A percentile compares a stretch with the other conserved stretches of the same genome.
Evolutionary conservation across 2,113 vertebrate genomes (phyloP).

Genomic region (Nibea coibor): DNA sequence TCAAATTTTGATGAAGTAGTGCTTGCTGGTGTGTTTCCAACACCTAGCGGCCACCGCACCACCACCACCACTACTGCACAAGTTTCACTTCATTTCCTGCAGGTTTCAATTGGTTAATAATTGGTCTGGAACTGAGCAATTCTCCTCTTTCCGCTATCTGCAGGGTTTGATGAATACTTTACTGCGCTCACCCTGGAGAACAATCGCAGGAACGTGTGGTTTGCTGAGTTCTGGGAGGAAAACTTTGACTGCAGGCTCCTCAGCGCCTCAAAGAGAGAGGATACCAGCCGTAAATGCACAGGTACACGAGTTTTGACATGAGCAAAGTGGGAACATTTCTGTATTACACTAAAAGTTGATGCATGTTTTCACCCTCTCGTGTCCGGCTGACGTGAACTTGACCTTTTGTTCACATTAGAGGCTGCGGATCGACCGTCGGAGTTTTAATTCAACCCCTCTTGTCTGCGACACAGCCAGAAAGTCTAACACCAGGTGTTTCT

Average conservation of each 20-base stretch:
- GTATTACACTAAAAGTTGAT: slow-evolving; percentile 24
- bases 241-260: slow-evolving; percentile 84
- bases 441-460: slow-evolving; percentile 12
- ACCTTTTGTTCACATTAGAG: slow-evolving; percentile 52
- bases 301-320: slow-evolving; percentile 56
- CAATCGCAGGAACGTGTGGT: slow-evolving; percentile 85
- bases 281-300: slow-evolving; percentile 83
- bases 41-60: slow-evolving; percentile 50
- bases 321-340: slow-evolving; percentile 23
- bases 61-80: not conserved
- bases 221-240: slow-evolving; percentile 85
- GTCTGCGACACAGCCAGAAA: slow-evolving; percentile 37
- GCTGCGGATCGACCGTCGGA: slow-evolving; percentile 33
- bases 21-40: slow-evolving; percentile 50
- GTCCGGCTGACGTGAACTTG: slow-evolving; percentile 30
- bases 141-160: slow-evolving; percentile 48
- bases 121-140: slow-evolving; percentile 69
- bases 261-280: slow-evolving; percentile 81
- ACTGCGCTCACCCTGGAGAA: slow-evolving; percentile 83
- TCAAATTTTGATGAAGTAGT: slow-evolving; percentile 75
- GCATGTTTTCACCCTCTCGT: not conserved
- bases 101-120: slow-evolving; percentile 64
- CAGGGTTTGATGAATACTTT: slow-evolving; percentile 85
- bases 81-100: slow-evolving; percentile 63
- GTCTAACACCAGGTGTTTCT: slow-evolving; percentile 70